phyloP scores from a whole-genome alignment of 2,797 vertebrate genomes.

The Paramormyrops hopkinsi region DNA sequence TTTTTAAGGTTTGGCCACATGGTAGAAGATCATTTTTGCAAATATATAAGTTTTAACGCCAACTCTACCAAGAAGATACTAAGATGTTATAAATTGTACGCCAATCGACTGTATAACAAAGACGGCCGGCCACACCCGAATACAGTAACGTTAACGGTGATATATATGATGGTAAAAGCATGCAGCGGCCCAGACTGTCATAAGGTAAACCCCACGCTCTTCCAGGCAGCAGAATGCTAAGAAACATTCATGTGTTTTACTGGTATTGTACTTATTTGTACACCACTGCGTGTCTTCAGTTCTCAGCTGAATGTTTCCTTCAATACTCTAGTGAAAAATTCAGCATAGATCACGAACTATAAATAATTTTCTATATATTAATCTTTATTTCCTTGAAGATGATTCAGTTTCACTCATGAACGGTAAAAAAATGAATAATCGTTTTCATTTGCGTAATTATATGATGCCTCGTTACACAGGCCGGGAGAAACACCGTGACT shows the following conservation, averaged over 20 bases:
- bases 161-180: constrained; percentile 56
- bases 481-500: constrained; percentile 20
- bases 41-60: background rate
- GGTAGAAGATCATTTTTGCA: background rate
- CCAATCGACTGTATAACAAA: background rate
- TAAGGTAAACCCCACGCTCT: constrained; percentile 45
- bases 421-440: background rate
- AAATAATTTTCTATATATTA: background rate
- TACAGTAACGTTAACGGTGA: constrained; percentile 42
- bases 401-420: background rate
- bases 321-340: background rate
- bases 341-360: background rate
- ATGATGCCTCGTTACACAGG: background rate
- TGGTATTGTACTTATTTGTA: constrained; percentile 51
- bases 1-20: background rate
- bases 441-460: background rate
- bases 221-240: constrained; percentile 44
- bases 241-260: constrained; percentile 44
- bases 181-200: constrained; percentile 26
- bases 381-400: background rate
- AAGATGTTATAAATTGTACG: background rate
- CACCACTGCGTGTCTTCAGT: background rate
- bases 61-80: background rate
- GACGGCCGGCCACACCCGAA: constrained; percentile 32
- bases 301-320: background rate